Percentiles rank a stretch among this genome's conserved stretches.
Conservation (phyloP, 2,888 invertebrate species). For the Uloborus plumipes region DNA sequence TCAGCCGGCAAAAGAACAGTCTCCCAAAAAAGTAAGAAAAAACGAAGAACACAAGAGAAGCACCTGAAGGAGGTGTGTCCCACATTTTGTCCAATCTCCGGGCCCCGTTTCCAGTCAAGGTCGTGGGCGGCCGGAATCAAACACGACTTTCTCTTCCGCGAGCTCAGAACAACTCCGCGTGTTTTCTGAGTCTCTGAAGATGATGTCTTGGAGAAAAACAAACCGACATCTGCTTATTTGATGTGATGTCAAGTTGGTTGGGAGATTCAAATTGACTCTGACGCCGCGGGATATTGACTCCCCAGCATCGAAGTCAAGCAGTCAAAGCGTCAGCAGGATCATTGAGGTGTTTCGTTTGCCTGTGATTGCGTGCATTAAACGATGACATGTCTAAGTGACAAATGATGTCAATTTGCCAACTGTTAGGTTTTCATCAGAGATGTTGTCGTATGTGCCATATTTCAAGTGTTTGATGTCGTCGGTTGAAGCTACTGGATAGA, state of each 20-base stretch:
- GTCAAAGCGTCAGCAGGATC: background rate
- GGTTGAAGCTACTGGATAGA: too few species aligned
- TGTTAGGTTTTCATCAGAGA: too few species aligned
- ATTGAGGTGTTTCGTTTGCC: too few species aligned
- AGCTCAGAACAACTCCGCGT: background rate
- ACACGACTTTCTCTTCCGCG: constrained; percentile 17
- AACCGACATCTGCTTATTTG: constrained; percentile 51
- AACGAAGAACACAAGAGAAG: background rate
- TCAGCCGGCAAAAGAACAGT: background rate
- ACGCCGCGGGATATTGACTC: constrained; percentile 41
- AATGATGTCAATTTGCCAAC: too few species aligned
- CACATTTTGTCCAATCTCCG: constrained; percentile 58
- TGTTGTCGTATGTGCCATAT: too few species aligned
- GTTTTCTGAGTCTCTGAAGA: constrained; percentile 20
- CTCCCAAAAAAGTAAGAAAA: background rate
- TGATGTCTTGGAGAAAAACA: constrained; percentile 21
- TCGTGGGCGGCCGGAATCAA: constrained; percentile 57
- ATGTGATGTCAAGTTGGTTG: constrained; percentile 5
- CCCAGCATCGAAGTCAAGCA: constrained; percentile 19
- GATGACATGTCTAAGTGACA: too few species aligned
- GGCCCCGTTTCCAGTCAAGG: constrained; percentile 36
- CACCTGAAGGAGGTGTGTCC: constrained; percentile 54
- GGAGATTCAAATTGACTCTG: constrained; percentile 24
- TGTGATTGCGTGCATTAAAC: too few species aligned
- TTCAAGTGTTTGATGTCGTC: too few species aligned